Evolutionary conservation across 2,797 vertebrate species (phyloP).

Genomic region (Myotis findleyi): DNA sequence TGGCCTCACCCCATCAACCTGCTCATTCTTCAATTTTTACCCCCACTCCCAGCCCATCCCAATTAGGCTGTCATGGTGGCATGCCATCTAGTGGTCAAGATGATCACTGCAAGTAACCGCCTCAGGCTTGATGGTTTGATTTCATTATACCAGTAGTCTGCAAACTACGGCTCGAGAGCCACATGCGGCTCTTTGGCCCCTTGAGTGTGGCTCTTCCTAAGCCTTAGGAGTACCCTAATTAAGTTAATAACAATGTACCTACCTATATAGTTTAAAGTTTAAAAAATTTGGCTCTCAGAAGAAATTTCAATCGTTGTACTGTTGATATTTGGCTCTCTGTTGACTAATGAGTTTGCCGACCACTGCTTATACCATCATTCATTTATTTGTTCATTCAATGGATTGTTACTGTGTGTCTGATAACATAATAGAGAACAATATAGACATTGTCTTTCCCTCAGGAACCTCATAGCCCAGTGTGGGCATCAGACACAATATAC

Average conservation of each 20-base stretch:
- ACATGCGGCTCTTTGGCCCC: no score
- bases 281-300: no score
- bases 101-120: background rate
- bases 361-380: background rate
- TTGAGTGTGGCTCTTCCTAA: no score
- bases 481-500: background rate
- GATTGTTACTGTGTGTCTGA: background rate
- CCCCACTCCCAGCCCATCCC: background rate
- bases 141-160: background rate
- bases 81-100: constrained; percentile 61
- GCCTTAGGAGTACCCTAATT: no score
- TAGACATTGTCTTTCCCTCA: background rate
- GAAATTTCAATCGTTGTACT: no score
- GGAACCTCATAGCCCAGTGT: background rate
- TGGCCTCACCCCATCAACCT: background rate
- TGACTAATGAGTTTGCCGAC: no score
- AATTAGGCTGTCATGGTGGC: background rate
- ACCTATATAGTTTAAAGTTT: no score
- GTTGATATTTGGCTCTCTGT: no score
- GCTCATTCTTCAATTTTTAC: background rate
- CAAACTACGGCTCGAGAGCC: no score
- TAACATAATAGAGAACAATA: background rate
- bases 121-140: background rate
- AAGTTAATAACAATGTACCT: no score
- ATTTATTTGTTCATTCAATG: background rate